Conservation (phyloP, 2,797 vertebrate species). For the Australoheros facetus region DNA sequence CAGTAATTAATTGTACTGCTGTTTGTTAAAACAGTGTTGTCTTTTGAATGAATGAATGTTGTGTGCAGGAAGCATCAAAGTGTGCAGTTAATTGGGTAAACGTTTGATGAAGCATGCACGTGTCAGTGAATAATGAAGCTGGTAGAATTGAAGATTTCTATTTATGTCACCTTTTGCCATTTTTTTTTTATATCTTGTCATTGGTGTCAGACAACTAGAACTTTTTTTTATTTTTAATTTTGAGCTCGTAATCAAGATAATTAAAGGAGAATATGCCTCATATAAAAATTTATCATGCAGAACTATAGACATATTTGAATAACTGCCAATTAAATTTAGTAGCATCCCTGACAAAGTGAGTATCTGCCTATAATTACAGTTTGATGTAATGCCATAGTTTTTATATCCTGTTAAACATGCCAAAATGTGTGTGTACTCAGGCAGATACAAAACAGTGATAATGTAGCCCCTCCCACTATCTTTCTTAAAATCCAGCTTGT, state of each 20-base stretch:
- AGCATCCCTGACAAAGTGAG: not conserved
- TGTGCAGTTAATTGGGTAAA: slow-evolving; percentile 23
- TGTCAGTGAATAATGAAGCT: not conserved
- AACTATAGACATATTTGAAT: not conserved
- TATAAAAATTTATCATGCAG: not conserved
- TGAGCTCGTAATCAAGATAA: not conserved
- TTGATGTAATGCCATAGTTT: not conserved
- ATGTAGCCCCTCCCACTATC: not conserved
- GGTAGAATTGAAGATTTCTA: not conserved
- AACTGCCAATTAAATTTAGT: not conserved
- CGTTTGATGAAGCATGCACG: not conserved
- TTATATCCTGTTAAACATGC: not conserved
- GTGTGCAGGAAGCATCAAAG: not conserved
- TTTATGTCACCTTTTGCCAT: not conserved
- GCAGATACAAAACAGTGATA: not conserved
- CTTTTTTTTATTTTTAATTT: not conserved
- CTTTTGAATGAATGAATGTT: not conserved
- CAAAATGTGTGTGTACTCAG: not conserved
- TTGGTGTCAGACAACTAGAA: not conserved
- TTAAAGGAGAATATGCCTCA: not conserved
- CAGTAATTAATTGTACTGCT: not conserved
- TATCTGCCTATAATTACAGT: not conserved
- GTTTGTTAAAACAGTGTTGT: slow-evolving; percentile 8
- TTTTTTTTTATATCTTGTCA: too few species aligned
- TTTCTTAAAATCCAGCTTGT: not conserved